Evolutionary conservation across 2,888 invertebrate genomes (phyloP).

Genomic region (Cosmia trapezina): DNA sequence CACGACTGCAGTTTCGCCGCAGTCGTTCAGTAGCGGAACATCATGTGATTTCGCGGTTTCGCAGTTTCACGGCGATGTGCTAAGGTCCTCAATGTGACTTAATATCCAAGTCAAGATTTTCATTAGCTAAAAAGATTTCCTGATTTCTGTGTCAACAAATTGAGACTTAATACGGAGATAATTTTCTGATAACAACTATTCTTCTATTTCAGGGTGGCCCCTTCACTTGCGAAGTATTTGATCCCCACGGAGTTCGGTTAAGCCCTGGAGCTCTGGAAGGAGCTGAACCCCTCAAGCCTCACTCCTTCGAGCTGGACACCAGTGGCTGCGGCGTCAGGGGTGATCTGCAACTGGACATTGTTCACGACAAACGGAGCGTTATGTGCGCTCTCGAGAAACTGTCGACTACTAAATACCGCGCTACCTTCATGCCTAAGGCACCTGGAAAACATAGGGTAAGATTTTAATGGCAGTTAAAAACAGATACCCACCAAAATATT

Average conservation of each 20-base stretch:
- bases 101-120: neutral
- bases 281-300: conserved; percentile 95
- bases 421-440: conserved; percentile 95
- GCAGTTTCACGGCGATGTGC: too few species aligned
- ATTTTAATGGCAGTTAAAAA: neutral
- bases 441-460: conserved; percentile 94
- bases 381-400: conserved; percentile 95
- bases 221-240: conserved; percentile 98
- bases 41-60: too few species aligned
- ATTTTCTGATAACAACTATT: neutral
- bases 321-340: conserved; percentile 93
- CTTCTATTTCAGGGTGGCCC: conserved; percentile 94
- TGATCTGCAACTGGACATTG: conserved; percentile 96
- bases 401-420: conserved; percentile 93
- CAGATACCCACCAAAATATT: too few species aligned
- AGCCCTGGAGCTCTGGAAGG: conserved; percentile 93
- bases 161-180: neutral
- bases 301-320: conserved; percentile 94
- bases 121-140: too few species aligned
- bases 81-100: neutral
- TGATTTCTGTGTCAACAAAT: neutral
- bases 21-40: too few species aligned
- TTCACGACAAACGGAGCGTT: conserved; percentile 96
- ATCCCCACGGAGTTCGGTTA: conserved; percentile 96
- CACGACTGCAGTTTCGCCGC: too few species aligned